Conservation (phyloP, 2,113 vertebrate genomes). For the Clarias macrocephalus region DNA sequence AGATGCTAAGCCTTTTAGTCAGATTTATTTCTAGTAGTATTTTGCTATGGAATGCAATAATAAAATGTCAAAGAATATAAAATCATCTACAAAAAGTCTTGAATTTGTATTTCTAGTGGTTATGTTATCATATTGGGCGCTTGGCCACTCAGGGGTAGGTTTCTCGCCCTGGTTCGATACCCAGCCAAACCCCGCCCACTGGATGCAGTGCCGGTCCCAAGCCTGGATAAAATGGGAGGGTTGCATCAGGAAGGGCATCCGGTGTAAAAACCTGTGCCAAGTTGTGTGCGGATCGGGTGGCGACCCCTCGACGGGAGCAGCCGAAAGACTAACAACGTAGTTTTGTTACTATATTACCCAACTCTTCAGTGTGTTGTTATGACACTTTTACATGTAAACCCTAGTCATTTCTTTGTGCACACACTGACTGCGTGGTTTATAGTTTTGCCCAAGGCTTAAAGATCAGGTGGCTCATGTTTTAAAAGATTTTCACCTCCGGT, state of each 20-base stretch:
- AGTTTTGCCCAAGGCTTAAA: constrained; percentile 11
- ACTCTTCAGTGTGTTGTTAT: background rate
- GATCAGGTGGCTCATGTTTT: background rate
- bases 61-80: background rate
- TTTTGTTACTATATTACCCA: background rate
- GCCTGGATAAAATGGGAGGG: no score
- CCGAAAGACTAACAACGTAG: no score
- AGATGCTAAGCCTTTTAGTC: background rate
- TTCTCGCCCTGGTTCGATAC: no score
- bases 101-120: background rate
- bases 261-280: no score
- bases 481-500: background rate
- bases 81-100: background rate
- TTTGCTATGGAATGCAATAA: background rate
- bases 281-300: no score
- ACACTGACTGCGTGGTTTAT: constrained; percentile 1
- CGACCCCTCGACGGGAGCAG: no score
- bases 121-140: background rate
- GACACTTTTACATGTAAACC: background rate
- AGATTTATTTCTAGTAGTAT: background rate
- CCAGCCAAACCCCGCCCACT: no score
- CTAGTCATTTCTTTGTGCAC: background rate
- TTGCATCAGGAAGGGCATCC: no score
- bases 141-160: no score
- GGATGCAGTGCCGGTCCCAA: no score